Base-by-base conservation (phyloP, 2,113 vertebrate species). In the Tricholaema leucomelas region DNA sequence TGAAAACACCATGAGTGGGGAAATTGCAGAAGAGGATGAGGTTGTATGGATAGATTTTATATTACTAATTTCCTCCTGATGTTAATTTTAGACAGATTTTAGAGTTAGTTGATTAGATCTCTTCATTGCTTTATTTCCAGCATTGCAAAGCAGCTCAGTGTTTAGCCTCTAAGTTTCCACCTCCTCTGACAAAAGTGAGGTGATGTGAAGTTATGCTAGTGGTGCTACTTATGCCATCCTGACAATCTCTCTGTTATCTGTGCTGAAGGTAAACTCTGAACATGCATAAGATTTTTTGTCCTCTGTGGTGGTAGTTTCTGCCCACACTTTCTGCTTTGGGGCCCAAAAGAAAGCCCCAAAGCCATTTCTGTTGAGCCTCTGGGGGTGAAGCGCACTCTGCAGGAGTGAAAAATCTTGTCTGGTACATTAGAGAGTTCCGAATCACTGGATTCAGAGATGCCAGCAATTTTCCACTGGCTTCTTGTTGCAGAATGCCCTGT, bases 191-290 rank as follows among this genome's bases (percentile, higher is more conserved):
- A 60, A 52, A 38, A 19, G 24, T 6, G 20, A 30, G 52, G 15
- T 52, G 3, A 31, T 6, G 15, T 52, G 59, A 48, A 54, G 12
- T 56, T 75, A 38, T 44, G 21, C 56, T 46, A 66, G 73, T 2
- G 3, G 50, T 19, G 52, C 21, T 50, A 8, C 52, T 67, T 52
- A 9, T 2, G 13, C 48, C 0, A 0, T 52, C 76, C 56, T 0
- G 3, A 24, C 10, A 63, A 12, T 20, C 42, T 59, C 25, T 72
- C 31, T 70, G 64, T 33, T 12, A 33, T 42, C 67, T 56, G 10
- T 65, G 44, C 46, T 78, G n/a, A 46, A 50, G 33, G 36, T 42
- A 66, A 19, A 30, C 44, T 40, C 18, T 31, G 67, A 79, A 65
- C 36, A 19, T 44, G 20, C 0, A 0, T 23, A 33, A 60, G n/a